Percentiles rank a stretch among this genome's conserved stretches.
phyloP scores from a whole-genome alignment of 2,888 invertebrate genomes.

The Drosophila neutralis region DNA sequence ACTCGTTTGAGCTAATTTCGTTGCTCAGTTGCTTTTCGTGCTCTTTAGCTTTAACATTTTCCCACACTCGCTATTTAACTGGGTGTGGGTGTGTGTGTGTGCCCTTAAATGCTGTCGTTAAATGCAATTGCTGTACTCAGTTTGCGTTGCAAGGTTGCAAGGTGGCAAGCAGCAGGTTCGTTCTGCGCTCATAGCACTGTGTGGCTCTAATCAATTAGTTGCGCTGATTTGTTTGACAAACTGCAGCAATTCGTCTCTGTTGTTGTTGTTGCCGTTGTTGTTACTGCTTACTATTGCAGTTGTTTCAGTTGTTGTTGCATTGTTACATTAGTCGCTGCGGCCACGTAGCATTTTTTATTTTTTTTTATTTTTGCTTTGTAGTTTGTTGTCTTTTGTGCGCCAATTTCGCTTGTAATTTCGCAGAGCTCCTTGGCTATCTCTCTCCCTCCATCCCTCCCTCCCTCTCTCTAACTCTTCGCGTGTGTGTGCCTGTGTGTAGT shows the following conservation, averaged over 20 bases:
- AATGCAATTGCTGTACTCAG: constrained; percentile 44
- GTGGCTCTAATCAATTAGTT: constrained; percentile 63
- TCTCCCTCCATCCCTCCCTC: background rate
- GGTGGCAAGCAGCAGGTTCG: constrained; percentile 21
- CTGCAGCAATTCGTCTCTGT: constrained; percentile 42
- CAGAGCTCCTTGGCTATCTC: constrained; percentile 18
- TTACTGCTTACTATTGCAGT: constrained; percentile 11
- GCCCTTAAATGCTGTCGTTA: constrained; percentile 49
- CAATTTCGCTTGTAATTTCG: constrained; percentile 56
- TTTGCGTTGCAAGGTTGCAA: constrained; percentile 35
- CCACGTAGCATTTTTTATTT: constrained; percentile 43
- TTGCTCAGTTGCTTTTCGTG: background rate
- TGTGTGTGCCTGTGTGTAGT: constrained; percentile 2
- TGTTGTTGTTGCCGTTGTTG: constrained; percentile 17
- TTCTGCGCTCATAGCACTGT: constrained; percentile 6
- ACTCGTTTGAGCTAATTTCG: background rate
- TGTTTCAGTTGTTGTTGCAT: constrained; percentile 27
- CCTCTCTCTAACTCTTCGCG: background rate
- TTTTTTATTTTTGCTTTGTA: constrained; percentile 24
- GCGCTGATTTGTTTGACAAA: constrained; percentile 71
- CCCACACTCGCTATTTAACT: background rate
- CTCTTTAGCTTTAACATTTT: background rate
- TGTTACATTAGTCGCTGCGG: constrained; percentile 50
- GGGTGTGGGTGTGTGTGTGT: constrained; percentile 1
- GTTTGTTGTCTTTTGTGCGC: constrained; percentile 56